Evolutionary conservation across 2,888 invertebrate genomes (phyloP), one percentile per base, ranked within the genome.

Genomic region (Cosmia trapezina): DNA sequence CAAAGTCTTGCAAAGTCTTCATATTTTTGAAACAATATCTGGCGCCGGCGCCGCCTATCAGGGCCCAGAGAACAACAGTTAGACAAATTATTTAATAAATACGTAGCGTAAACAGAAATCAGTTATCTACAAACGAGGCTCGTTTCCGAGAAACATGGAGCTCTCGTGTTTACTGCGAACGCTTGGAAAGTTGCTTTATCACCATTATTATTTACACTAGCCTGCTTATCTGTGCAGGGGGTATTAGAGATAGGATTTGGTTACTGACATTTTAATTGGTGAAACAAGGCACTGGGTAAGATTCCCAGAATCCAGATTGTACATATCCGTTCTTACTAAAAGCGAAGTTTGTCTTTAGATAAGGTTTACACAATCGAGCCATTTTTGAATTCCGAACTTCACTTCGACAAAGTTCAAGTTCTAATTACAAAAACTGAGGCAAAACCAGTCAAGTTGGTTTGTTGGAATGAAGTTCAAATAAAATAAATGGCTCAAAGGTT

Each of bases 181-280:
- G 70, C 53, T 71, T 51, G 45, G 57, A 61, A 74, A 71, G 75
- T 54, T 59, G 59, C 53, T 54, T 69, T 81, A 82, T 82, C 81
- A 60, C 47, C 66, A 62, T 65, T 71, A 71, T 79, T 81, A 75
- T 81, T 82, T 81, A 82, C 82, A 78, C 64, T 65, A 53, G 60
- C 7, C 54, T 49, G 72, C 41, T 72, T 81, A 74, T 66, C 63
- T 70, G 28, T n/a, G 2, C 65, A 12, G 54, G 47, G 78, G 62
- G 11, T 12, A 12, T 37, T 5, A 0, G 28, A 64, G 19, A 53
- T 37, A 33, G 54, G 47, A 37, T 68, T 74, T 53, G 22, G 54
- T 74, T 51, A 19, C 72, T 65, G 60, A 65, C 64, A 28, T 37
- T 47, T 62, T 76, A 53, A 63, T 77, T 53, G 11, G n/a, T 53